phyloP scores from a whole-genome alignment of 1,140 invertebrate genomes.

The Penaeus japonicus region DNA sequence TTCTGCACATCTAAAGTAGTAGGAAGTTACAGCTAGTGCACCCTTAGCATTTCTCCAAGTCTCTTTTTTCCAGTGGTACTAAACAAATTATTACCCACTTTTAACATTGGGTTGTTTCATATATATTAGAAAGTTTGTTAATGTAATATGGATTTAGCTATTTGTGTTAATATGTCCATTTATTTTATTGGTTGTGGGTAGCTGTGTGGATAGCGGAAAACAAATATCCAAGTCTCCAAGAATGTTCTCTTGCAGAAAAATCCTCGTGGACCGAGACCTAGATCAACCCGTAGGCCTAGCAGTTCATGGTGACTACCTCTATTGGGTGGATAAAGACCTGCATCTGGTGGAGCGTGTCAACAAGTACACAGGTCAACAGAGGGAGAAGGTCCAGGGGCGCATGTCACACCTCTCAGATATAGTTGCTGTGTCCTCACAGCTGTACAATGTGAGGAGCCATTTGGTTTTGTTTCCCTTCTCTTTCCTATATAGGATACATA shows the following conservation, averaged over 20 bases:
- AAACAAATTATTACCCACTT: no score
- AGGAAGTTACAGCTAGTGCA: no score
- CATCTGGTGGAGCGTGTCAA: conserved; percentile 72
- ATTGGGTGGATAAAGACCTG: conserved; percentile 82
- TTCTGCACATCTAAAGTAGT: no score
- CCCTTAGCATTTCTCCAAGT: no score
- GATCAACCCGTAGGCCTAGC: conserved; percentile 69
- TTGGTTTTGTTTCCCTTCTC: conserved; percentile 50
- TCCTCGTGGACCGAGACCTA: conserved; percentile 55
- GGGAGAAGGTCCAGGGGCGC: conserved; percentile 65
- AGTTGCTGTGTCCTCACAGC: conserved; percentile 62
- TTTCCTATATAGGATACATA: no score
- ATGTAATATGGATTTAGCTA: no score
- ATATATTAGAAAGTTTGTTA: no score
- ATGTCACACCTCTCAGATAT: conserved; percentile 65
- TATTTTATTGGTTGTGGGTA: no score
- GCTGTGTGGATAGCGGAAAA: no score
- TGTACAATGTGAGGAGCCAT: conserved; percentile 43
- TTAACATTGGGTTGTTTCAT: no score
- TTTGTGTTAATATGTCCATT: no score
- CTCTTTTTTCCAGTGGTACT: no score
- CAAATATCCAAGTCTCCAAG: conserved; percentile 59
- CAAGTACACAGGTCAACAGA: conserved; percentile 69
- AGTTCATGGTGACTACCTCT: conserved; percentile 76
- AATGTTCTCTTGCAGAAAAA: conserved; percentile 62